Percentiles rank a stretch among this genome's conserved stretches.
These are phyloP conservation scores for Stomorhina lunata DNA, from an alignment of 2,888 invertebrate genomes.

Conservation along the genomic window DNA sequence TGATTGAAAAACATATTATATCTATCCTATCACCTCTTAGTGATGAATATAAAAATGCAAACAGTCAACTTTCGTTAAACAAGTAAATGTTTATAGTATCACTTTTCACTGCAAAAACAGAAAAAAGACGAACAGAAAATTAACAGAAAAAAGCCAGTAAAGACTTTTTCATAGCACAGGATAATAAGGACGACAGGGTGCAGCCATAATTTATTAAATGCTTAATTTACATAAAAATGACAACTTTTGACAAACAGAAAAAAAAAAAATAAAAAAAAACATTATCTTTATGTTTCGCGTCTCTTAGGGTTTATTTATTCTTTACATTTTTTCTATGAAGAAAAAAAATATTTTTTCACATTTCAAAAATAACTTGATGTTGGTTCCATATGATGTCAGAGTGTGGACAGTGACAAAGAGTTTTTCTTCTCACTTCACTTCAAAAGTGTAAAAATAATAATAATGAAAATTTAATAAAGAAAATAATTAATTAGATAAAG, in stretches of 20 bases:
- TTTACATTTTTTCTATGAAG: constrained; percentile 3
- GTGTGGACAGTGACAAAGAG: no score
- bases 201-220: constrained; percentile 63
- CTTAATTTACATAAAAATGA: constrained; percentile 63
- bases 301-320: constrained; percentile 12
- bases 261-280: constrained; percentile 15
- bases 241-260: constrained; percentile 19
- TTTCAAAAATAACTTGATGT: no score
- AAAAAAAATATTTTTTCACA: no score
- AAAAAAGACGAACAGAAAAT: neutral
- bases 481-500: constrained; percentile 18
- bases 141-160: neutral
- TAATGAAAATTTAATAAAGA: constrained; percentile 27
- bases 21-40: no score
- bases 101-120: constrained; percentile 12
- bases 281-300: neutral
- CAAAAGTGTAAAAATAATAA: constrained; percentile 10
- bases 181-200: constrained; percentile 59
- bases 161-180: neutral
- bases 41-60: no score
- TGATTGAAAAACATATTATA: no score
- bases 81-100: no score
- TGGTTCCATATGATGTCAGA: no score
- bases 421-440: no score
- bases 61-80: no score